A percentile compares a stretch with the other conserved stretches of the same genome.
These are phyloP conservation scores for Petroica traversi DNA, from an alignment of 2,113 vertebrate genomes.

Conservation along the genomic window DNA sequence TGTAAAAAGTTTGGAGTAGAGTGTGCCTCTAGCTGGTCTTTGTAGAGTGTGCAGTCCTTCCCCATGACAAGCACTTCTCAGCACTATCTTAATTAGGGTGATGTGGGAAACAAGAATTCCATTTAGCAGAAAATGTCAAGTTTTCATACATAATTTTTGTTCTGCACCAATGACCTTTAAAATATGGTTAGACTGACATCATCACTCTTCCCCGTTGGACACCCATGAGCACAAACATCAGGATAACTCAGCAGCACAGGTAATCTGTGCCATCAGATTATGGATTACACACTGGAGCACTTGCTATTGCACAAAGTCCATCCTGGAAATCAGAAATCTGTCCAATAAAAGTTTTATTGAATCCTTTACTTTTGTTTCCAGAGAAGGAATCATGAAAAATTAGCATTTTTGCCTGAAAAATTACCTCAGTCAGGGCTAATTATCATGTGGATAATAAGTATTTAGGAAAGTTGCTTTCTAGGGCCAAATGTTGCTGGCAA, in stretches of 20 bases:
- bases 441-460: not conserved
- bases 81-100: not conserved
- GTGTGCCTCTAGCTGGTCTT: not conserved
- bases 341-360: not conserved
- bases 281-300: not conserved
- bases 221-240: not conserved
- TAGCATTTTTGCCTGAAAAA: not conserved
- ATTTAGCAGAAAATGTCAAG: constrained; percentile 33
- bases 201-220: not conserved
- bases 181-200: not conserved
- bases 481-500: not conserved
- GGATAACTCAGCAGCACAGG: not conserved
- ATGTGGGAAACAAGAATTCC: constrained; percentile 25
- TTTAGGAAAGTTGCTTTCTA: not conserved
- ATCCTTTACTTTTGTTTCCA: not conserved
- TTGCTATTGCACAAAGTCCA: not conserved
- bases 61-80: not conserved
- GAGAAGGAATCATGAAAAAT: not conserved
- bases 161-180: constrained; percentile 7
- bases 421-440: not conserved
- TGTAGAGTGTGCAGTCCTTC: not conserved
- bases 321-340: not conserved
- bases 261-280: not conserved
- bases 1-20: not conserved
- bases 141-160: constrained; percentile 8